Base-by-base conservation (phyloP, 1,140 invertebrate species). In the Panagrolaimus sp. region DNA sequence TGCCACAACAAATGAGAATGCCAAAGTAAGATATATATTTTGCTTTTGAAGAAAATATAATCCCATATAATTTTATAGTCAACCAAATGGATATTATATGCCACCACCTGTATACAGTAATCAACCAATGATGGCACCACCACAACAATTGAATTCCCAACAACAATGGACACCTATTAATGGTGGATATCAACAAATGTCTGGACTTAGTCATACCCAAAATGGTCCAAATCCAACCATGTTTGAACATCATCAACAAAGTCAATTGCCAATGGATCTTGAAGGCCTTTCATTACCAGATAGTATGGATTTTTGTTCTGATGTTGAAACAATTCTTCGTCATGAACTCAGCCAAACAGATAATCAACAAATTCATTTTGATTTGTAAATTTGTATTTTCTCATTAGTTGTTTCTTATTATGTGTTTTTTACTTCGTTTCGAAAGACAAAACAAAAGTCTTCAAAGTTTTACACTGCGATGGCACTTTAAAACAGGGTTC, bases 331-430 rank as follows among this genome's bases (percentile, higher is more conserved):
- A 10, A 28, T 58, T 21, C 52, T 58, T 28, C 52, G 52, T n/a
- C 52, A 58, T 28, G 52, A 58, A 58, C 21, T 58, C 10, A 12
- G 14, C 17, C 52, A 58, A 58, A 58, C 21, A 21, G 14, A 58
- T 14, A n/a, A 58, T 58, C 21, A 28, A 58, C 28, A 21, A 28
- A 58, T 58, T 28, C 21, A 58, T 28, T 58, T 58, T 58, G 52
- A 58, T 21, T 28, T 58, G 52, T 58, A 58, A 17, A 58, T 58
- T n/a, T n/a, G n/a, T n/a, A n/a, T n/a, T n/a, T n/a, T n/a, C n/a
- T 38, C 32, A 38, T 38, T 38, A 38, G 32, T 38, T 38, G 32
- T 38, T 38, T 38, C 32, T 38, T 38, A 4, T 38, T 2, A 2
- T 38, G 7, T 38, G 2, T 4, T n/a, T 38, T 38, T 38, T 38